Base-by-base conservation (phyloP, 2,113 vertebrate species). In the Choloepus hoffmanni region DNA sequence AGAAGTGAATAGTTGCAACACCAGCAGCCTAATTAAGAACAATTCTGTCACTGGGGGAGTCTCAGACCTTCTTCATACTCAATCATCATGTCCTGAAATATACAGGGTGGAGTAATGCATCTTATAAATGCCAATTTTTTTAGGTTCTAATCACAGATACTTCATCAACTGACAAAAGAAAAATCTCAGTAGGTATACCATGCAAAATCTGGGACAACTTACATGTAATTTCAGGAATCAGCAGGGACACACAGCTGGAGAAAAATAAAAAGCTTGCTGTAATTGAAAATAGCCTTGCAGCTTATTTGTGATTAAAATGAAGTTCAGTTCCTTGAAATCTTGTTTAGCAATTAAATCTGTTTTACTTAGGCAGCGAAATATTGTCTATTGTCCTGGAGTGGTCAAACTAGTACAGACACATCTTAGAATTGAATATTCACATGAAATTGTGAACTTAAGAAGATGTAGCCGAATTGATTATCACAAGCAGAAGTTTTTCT, bases 201-300 rank as follows among this genome's bases (percentile, higher is more conserved):
- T 98, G 98, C 98, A 98, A 98, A 98, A 98, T 98, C 98, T 98
- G 96, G 98, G 98, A 98, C 98, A 98, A 97, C 98, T 98, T 98
- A 98, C 98, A 98, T 98, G 96, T 98, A 98, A 98, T 99, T 98
- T 98, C 96, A 97, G 94, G 96, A 98, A 98, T 98, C 98, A 98
- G 98, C 98, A 98, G 98, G 98, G 95, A 98, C 96, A 98, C 98
- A 94, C 98, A 98, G 98, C 98, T 98, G 98, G 98, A 98, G 98
- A 98, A 98, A 98, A 98, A 98, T 98, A 98, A 98, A 98, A 98
- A 98, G 96, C 97, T 98, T 97, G 96, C 93, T 98, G 98, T 98
- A 98, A 98, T 98, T 98, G 98, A 98, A 98, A 98, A 98, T 98
- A 98, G 98, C 96, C 96, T 98, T 98, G 97, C 95, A 98, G 97